Evolutionary conservation across 2,797 vertebrate species (phyloP).

Genomic region (Lates japonicus): DNA sequence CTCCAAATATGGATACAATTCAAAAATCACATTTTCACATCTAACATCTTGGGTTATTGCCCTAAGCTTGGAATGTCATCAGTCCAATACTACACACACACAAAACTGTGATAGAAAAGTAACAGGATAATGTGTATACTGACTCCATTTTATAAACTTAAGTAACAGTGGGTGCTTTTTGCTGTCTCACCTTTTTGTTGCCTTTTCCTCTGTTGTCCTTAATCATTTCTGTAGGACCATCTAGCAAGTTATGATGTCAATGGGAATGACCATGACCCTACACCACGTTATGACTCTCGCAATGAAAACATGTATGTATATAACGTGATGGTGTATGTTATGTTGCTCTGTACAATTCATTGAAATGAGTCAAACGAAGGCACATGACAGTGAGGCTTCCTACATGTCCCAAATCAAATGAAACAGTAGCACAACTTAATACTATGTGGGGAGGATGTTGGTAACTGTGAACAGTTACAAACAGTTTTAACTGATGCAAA

Average conservation of each 20-base stretch:
- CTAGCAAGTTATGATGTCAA: slow-evolving; percentile 94
- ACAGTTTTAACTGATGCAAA: no score
- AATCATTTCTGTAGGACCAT: slow-evolving; percentile 85
- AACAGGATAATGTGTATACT: background rate
- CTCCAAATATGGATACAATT: background rate
- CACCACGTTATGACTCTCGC: slow-evolving; percentile 86
- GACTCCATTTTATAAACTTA: no score
- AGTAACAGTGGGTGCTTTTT: slow-evolving; percentile 29
- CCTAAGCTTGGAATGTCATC: background rate
- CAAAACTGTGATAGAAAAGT: background rate
- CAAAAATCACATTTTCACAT: background rate
- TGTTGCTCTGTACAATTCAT: no score
- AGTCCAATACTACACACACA: background rate
- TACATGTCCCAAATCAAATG: no score
- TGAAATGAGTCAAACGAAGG: no score
- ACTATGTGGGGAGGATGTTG: no score
- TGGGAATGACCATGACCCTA: slow-evolving; percentile 91
- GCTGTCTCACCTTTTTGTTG: background rate
- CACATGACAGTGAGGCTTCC: no score
- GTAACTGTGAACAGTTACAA: no score
- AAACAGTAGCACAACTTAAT: no score
- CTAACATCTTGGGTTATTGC: background rate
- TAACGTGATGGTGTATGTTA: no score
- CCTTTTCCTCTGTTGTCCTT: background rate
- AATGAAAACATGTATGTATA: slow-evolving; percentile 88